Base-by-base conservation (phyloP, 2,797 vertebrate genomes). In the Spinibarbus caldwelli region DNA sequence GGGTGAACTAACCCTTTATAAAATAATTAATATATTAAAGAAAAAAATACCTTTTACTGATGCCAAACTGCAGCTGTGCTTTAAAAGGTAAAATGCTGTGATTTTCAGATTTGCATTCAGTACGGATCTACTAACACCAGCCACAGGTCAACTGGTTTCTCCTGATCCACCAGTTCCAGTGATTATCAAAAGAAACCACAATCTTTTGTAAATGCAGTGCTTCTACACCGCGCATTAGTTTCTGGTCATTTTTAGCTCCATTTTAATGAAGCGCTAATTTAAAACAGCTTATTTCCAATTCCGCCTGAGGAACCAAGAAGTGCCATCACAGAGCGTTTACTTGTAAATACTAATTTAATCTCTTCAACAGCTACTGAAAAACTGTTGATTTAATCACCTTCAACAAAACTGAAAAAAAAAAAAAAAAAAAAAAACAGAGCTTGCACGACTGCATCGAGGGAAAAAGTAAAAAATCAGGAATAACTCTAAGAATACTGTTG, bases 261-360 rank as follows among this genome's bases (percentile, higher is more conserved):
- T 41, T 41, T 41, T 59, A 41, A 78, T 29, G 36, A 23, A 59
- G 54, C 15, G 8, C 36, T 59, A 54, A 78, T 59, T 59, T 26
- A 43, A 78, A 59, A 78, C 76, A 19, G 36, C 54, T 78, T 59
- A 78, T 59, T 78, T 78, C 36, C 14, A 78, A 78, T 78, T 41
- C 7, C 7, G 2, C 21, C 21, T 7, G 14, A 59, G 75, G 36
- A 57, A 26, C 34, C 66, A 17, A 64, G 62, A 34, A 31, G 62
- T 64, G 62, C 21, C 23, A 14, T 38, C 23, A 12, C 75, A 17
- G 34, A 59, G 76, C 8, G 0, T 19, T 78, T 59, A 36, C n/a
- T 78, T 26, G 36, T 19, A 78, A 59, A 78, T 59, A 29, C 9
- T 52, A 49, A 75, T 52, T 59, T 2, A 78, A 59, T 59, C 5